A percentile compares a stretch with the other conserved stretches of the same genome.
These are phyloP conservation scores for Drosophila rubida DNA, from an alignment of 2,888 invertebrate species.

Conservation along the genomic window DNA sequence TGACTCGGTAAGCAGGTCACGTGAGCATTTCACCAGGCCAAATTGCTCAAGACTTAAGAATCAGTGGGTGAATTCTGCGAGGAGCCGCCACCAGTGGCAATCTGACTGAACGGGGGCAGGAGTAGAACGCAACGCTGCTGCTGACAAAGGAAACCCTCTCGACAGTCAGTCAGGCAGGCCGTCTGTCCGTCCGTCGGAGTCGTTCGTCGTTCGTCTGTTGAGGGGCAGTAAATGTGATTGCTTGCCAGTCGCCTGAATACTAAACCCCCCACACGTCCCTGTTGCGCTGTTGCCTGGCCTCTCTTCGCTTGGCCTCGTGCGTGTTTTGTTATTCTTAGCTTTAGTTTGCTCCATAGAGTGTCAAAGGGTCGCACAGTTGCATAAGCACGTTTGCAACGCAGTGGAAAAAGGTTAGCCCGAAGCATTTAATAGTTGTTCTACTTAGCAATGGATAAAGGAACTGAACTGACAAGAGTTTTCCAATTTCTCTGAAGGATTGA, in stretches of 20 bases:
- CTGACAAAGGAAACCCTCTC: conserved; percentile 30
- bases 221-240: conserved; percentile 72
- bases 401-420: not conserved
- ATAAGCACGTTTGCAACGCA: not conserved
- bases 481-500: too few species aligned
- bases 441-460: too few species aligned
- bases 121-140: not conserved
- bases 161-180: conserved; percentile 32
- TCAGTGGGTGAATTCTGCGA: not conserved
- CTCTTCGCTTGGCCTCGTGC: conserved; percentile 39
- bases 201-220: conserved; percentile 33
- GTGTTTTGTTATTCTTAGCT: conserved; percentile 43
- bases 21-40: conserved; percentile 59
- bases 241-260: conserved; percentile 28
- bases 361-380: not conserved
- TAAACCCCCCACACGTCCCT: not conserved
- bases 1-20: conserved; percentile 78
- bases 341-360: conserved; percentile 1
- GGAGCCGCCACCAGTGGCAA: too few species aligned
- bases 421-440: not conserved
- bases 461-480: too few species aligned
- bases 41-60: conserved; percentile 55
- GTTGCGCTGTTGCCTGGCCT: conserved; percentile 18
- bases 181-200: conserved; percentile 25
- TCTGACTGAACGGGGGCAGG: not conserved